Percentiles rank a stretch among this genome's conserved stretches.
phyloP scores from a whole-genome alignment of 1,140 invertebrate species.

The Bilobella aurantiaca region DNA sequence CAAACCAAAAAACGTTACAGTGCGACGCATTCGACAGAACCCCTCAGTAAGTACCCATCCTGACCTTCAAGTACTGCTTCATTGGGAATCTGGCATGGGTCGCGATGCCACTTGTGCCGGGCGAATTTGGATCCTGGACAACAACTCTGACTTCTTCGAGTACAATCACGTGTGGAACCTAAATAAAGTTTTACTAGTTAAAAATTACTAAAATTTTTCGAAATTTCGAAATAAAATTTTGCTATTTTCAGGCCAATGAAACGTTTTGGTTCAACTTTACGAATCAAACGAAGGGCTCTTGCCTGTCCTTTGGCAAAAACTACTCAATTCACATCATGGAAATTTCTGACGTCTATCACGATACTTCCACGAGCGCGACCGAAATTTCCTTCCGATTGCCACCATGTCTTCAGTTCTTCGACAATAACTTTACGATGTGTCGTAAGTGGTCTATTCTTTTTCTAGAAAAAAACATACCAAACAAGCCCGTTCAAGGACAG shows the following conservation, averaged over 20 bases:
- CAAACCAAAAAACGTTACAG: neutral
- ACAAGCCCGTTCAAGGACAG: too few species aligned
- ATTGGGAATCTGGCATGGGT: constrained; percentile 27
- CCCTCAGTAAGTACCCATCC: neutral
- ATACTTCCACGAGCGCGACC: neutral
- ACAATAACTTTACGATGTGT: neutral
- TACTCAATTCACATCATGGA: neutral
- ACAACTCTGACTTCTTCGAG: neutral
- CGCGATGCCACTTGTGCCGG: constrained; percentile 23
- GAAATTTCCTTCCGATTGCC: neutral
- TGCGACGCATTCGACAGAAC: neutral
- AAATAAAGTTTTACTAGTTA: neutral
- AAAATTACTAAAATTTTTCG: constrained; percentile 2
- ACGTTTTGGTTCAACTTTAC: neutral
- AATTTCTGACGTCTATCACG: neutral
- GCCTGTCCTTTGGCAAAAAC: neutral
- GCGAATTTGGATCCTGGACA: neutral
- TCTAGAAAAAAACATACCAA: too few species aligned
- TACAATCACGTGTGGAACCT: neutral
- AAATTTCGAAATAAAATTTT: neutral
- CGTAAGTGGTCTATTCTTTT: neutral
- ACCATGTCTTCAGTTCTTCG: neutral
- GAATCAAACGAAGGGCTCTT: neutral
- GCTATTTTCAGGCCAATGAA: neutral
- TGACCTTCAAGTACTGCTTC: constrained; percentile 16